Evolutionary conservation across 2,113 vertebrate genomes (phyloP).

Genomic region (Suncus etruscus): DNA sequence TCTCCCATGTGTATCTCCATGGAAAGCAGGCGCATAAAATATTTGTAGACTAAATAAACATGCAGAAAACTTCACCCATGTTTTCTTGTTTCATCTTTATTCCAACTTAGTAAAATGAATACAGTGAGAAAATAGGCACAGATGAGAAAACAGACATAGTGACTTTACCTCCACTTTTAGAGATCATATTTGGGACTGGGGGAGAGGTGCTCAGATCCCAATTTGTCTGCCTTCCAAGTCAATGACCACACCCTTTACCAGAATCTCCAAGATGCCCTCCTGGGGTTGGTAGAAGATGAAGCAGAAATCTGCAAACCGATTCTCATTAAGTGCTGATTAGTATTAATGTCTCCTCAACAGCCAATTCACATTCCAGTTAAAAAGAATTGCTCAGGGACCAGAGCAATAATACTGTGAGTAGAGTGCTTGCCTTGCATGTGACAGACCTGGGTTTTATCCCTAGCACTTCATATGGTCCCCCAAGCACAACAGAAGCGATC

Average conservation of each 20-base stretch:
- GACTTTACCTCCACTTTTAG: conserved; percentile 1
- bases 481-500: too few relatives aligned
- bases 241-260: neutral
- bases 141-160: neutral
- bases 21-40: conserved; percentile 20
- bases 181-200: neutral
- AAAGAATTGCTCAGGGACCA: neutral
- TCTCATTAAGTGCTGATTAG: neutral
- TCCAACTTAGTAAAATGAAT: neutral
- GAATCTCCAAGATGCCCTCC: conserved; percentile 2
- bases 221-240: conserved; percentile 28
- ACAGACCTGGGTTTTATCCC: too few relatives aligned
- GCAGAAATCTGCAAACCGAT: conserved; percentile 1
- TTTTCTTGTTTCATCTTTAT: conserved; percentile 8
- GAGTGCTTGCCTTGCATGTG: too few relatives aligned
- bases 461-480: too few relatives aligned
- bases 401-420: too few relatives aligned
- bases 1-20: neutral
- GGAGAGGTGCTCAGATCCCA: neutral
- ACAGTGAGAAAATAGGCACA: neutral
- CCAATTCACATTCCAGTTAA: conserved; percentile 51
- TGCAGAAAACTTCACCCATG: neutral
- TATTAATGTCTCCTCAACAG: neutral
- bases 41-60: neutral
- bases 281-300: conserved; percentile 34